Base-by-base conservation (phyloP, 2,888 invertebrate genomes). In the Aspidiotus destructor region DNA sequence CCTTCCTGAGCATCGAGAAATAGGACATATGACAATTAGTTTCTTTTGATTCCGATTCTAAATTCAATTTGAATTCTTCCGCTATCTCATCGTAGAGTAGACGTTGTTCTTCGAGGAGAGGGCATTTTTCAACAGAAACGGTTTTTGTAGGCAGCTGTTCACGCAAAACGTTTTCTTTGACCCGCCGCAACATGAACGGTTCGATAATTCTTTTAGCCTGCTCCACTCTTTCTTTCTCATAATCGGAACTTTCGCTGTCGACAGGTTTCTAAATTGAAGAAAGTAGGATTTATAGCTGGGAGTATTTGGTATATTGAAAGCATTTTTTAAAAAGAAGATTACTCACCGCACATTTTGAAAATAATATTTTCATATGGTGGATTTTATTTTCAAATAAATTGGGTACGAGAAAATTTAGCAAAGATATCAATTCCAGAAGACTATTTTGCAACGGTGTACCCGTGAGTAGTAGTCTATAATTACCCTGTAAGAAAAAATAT, bases 371-470 rank as follows among this genome's bases (percentile, higher is more conserved):
- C 28, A 96, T 82, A 73, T 92, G 89, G 0, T 91, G 88, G 1
- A 88, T 86, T 78, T 92, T 92, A 15, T 88, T 88, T 60, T 86
- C 86, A 80, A 97, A 96, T 80, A 96, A 86, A 73, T 92, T 86
- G 0, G 96, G 96, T 94, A 97, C 95, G 41, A 96, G 92, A 77
- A 98, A 98, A 74, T 92, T 90, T 17, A 98, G 81, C 52, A 98
- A 79, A 0, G 96, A 96, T 89, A 98, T 96, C 72, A 98, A 80
- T 78, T 98, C 97, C 58, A 97, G 78, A 48, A 98, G 81, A 78
- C 96, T 97, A 79, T 98, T 98, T 79, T 98, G 97, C 6, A 98
- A 80, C 0, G 97, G 97, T 0, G 97, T 98, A 3, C 97, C 98
- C 0, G 97, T 98, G 28, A 98, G 79, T 11, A 98, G 80, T 48